A percentile compares a stretch with the other conserved stretches of the same genome.
Conservation (phyloP, 2,797 vertebrate genomes). For the Takifugu rubripes region DNA sequence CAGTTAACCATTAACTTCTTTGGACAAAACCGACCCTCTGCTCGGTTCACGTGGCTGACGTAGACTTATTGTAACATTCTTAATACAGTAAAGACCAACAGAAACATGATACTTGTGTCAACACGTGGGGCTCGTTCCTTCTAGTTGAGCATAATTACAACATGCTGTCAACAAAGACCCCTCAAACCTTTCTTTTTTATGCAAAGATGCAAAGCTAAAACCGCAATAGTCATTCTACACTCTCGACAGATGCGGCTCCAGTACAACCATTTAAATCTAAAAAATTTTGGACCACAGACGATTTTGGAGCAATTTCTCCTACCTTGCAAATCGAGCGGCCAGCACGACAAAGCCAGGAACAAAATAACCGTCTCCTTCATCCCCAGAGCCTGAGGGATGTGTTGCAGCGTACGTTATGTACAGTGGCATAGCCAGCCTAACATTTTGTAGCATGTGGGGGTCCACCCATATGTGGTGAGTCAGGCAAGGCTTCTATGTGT, state of each 20-base stretch:
- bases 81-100: background rate
- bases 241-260: no score
- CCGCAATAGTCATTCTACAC: no score
- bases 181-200: no score
- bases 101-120: no score
- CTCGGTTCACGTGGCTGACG: constrained; percentile 4
- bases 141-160: no score
- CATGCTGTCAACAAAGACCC: no score
- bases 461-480: constrained; percentile 33
- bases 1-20: constrained; percentile 78
- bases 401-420: constrained; percentile 1
- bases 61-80: background rate
- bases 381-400: background rate
- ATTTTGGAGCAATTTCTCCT: constrained; percentile 3
- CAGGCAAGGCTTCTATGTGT: constrained; percentile 9
- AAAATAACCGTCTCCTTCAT: constrained; percentile 4
- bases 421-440: background rate
- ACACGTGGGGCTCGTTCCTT: no score
- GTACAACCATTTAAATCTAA: no score
- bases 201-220: no score
- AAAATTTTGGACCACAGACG: no score
- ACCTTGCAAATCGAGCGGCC: constrained; percentile 29
- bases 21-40: constrained; percentile 31
- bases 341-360: background rate
- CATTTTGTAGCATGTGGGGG: constrained; percentile 12